phyloP scores from a whole-genome alignment of 2,888 invertebrate genomes.

The Eilema caniola region DNA sequence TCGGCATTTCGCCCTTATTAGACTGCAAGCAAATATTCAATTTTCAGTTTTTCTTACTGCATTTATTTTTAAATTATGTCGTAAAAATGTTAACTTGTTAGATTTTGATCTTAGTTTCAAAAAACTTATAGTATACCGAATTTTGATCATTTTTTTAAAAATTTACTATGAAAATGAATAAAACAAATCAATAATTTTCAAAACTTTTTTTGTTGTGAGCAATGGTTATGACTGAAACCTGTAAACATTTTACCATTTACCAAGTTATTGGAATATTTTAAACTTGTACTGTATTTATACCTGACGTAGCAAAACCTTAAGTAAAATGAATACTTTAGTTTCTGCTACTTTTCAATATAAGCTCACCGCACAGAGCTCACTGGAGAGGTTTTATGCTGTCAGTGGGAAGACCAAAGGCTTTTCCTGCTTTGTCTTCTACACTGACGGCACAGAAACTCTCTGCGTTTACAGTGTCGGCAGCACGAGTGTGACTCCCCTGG shows the following conservation, averaged over 20 bases:
- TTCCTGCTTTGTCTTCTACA: too few relatives aligned
- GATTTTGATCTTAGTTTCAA: not conserved
- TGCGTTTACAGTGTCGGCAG: too few relatives aligned
- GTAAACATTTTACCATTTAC: not conserved
- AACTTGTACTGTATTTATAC: not conserved
- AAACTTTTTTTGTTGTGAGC: not conserved
- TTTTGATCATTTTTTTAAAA: not conserved
- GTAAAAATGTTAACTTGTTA: slow-evolving; percentile 19
- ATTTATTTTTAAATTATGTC: slow-evolving; percentile 23
- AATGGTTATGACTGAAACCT: not conserved
- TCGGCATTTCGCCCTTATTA: slow-evolving; percentile 56
- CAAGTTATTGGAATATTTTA: slow-evolving; percentile 32
- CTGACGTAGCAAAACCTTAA: slow-evolving; percentile 25
- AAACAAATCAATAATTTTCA: too few relatives aligned
- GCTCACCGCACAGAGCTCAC: not conserved
- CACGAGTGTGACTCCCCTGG: too few relatives aligned
- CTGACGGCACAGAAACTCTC: too few relatives aligned
- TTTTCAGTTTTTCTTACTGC: slow-evolving; percentile 37
- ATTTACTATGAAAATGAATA: too few relatives aligned
- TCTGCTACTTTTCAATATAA: slow-evolving; percentile 17
- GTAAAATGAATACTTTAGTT: slow-evolving; percentile 25
- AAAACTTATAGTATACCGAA: not conserved
- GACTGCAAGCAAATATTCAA: slow-evolving; percentile 53
- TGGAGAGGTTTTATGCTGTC: too few relatives aligned
- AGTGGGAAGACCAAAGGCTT: too few relatives aligned